phyloP scores from a whole-genome alignment of 1,140 invertebrate genomes.

The Laupala kohalensis region DNA sequence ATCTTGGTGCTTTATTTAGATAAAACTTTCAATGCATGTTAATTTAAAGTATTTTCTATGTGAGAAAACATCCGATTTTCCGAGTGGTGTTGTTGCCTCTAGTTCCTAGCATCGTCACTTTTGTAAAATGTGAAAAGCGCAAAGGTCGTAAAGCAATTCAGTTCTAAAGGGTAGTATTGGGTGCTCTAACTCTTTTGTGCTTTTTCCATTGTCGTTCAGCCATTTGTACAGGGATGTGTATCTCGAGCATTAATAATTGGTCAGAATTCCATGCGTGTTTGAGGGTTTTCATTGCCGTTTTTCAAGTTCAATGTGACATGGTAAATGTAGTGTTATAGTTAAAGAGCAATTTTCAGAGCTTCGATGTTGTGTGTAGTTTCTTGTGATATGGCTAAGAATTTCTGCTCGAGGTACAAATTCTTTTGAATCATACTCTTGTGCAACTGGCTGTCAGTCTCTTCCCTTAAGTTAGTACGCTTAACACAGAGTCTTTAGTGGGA shows the following conservation, averaged over 20 bases:
- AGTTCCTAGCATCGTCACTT: constrained; percentile 6
- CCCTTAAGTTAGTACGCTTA: constrained; percentile 20
- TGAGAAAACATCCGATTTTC: background rate
- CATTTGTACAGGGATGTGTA: background rate
- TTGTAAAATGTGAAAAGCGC: constrained; percentile 11
- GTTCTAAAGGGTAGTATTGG: background rate
- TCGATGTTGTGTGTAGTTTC: background rate
- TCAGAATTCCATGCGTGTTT: background rate
- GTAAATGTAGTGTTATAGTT: background rate
- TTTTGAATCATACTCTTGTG: background rate
- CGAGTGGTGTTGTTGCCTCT: background rate
- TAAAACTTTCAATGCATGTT: constrained; percentile 1
- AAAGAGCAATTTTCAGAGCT: background rate
- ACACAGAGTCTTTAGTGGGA: constrained; percentile 1
- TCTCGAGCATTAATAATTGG: background rate
- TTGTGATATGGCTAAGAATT: background rate
- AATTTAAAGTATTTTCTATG: background rate
- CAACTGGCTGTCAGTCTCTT: constrained; percentile 14
- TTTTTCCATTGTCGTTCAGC: constrained; percentile 4
- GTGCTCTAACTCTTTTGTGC: constrained; percentile 6
- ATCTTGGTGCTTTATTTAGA: constrained; percentile 3
- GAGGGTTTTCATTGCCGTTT: background rate
- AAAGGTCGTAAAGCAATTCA: constrained; percentile 1
- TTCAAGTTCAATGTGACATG: background rate
- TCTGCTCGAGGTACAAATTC: background rate